Evolutionary conservation across 2,888 invertebrate species (phyloP).

Genomic region (Leptarthrus brevirostris): DNA sequence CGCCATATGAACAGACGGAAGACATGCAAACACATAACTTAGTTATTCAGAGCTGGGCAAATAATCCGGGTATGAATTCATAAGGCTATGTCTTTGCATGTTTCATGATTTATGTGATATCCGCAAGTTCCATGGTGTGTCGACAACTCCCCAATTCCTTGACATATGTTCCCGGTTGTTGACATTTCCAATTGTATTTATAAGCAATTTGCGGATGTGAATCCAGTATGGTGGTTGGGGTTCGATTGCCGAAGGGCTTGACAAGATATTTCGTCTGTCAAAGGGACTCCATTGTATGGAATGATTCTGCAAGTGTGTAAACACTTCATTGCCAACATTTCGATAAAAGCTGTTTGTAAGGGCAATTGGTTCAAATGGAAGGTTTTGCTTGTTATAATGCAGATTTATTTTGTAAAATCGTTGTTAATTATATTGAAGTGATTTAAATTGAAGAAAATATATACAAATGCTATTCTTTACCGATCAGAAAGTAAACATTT

Average conservation of each 20-base stretch:
- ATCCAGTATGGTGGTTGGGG: not conserved
- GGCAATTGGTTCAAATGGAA: too few relatives aligned
- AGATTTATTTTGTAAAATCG: too few relatives aligned
- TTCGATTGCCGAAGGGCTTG: conserved; percentile 27
- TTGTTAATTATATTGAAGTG: too few relatives aligned
- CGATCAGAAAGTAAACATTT: too few relatives aligned
- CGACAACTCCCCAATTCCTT: conserved; percentile 44
- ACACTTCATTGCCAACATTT: conserved; percentile 14
- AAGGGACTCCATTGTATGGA: not conserved
- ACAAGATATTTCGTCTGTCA: conserved; percentile 17
- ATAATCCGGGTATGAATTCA: conserved; percentile 47
- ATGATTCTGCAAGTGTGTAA: not conserved
- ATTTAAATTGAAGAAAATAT: too few relatives aligned
- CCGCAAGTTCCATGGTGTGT: conserved; percentile 32
- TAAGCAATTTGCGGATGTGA: conserved; percentile 45
- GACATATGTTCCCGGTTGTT: conserved; percentile 47
- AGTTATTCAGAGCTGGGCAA: conserved; percentile 42
- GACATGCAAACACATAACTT: conserved; percentile 46
- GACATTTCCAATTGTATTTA: conserved; percentile 46
- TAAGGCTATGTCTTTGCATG: conserved; percentile 42
- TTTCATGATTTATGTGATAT: conserved; percentile 48
- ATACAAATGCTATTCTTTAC: too few relatives aligned
- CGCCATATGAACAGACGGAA: conserved; percentile 19
- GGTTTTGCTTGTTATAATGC: too few relatives aligned
- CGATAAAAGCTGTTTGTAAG: not conserved